These are phyloP conservation scores for Watsonalla cultraria DNA, from an alignment of 2,888 invertebrate genomes.

Conservation along the genomic window DNA sequence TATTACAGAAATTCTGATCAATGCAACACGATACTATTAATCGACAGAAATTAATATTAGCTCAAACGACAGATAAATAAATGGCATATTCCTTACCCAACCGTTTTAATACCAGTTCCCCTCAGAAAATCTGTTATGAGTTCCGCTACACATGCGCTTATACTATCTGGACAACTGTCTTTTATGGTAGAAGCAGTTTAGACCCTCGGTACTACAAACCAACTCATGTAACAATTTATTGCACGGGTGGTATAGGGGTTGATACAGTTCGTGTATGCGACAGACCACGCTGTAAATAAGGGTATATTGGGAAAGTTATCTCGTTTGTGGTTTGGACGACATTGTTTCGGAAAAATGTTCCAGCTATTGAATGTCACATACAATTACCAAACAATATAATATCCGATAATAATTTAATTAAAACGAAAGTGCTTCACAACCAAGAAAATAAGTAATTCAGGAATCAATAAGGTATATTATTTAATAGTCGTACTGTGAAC, in stretches of 20 bases:
- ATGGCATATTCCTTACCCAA: not conserved
- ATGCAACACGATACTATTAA: too few species aligned
- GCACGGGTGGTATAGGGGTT: slow-evolving; percentile 25
- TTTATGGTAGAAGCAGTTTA: slow-evolving; percentile 38
- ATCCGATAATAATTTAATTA: too few species aligned
- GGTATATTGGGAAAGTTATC: slow-evolving; percentile 3
- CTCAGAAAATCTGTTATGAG: slow-evolving; percentile 35
- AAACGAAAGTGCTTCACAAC: too few species aligned
- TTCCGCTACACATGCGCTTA: slow-evolving; percentile 47
- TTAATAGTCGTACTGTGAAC: too few species aligned
- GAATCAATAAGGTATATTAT: too few species aligned
- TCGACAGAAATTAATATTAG: too few species aligned
- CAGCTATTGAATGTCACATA: too few species aligned
- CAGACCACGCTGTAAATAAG: slow-evolving; percentile 19
- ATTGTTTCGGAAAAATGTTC: not conserved
- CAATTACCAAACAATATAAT: too few species aligned
- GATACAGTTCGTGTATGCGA: slow-evolving; percentile 8
- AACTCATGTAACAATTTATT: slow-evolving; percentile 40
- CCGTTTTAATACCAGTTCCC: slow-evolving; percentile 14
- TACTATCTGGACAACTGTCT: slow-evolving; percentile 42
- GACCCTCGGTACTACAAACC: slow-evolving; percentile 37
- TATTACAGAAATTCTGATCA: too few species aligned
- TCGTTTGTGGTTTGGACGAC: not conserved
- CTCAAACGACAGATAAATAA: too few species aligned
- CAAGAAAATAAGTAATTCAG: too few species aligned